Conservation (phyloP, 1,140 invertebrate species). For the Antheraea mylitta region DNA sequence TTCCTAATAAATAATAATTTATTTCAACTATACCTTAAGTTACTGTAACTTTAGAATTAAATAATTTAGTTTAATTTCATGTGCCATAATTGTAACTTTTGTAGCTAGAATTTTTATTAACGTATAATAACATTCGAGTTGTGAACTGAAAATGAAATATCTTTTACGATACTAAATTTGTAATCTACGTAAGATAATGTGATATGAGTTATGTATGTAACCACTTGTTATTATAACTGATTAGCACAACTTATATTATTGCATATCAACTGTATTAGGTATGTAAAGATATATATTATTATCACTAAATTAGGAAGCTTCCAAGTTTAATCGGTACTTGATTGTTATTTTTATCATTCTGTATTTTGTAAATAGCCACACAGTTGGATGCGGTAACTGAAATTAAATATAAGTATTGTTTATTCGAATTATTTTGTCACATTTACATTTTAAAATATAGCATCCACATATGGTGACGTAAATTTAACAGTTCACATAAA, state of each 20-base stretch:
- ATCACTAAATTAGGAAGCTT: slow-evolving; percentile 30
- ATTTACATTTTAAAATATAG: neutral
- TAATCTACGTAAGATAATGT: slow-evolving; percentile 75
- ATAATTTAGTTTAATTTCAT: slow-evolving; percentile 49
- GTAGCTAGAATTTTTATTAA: slow-evolving; percentile 39
- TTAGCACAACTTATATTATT: slow-evolving; percentile 64
- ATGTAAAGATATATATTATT: slow-evolving; percentile 43
- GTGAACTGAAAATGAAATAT: slow-evolving; percentile 67
- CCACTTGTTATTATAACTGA: slow-evolving; percentile 68
- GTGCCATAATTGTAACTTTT: slow-evolving; percentile 60
- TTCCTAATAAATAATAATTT: slow-evolving; percentile 18
- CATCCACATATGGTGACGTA: neutral
- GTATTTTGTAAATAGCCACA: slow-evolving; percentile 13
- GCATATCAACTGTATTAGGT: slow-evolving; percentile 69
- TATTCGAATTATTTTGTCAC: neutral
- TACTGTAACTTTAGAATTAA: slow-evolving; percentile 4
- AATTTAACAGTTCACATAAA: neutral
- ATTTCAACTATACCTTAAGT: slow-evolving; percentile 16
- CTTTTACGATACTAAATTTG: slow-evolving; percentile 58
- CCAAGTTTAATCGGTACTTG: slow-evolving; percentile 22
- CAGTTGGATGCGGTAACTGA: neutral
- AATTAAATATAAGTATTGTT: neutral
- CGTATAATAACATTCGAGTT: slow-evolving; percentile 57
- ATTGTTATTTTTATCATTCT: slow-evolving; percentile 6
- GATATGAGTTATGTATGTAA: slow-evolving; percentile 68